Percentiles rank a stretch among this genome's conserved stretches.
Conservation (phyloP, 2,113 vertebrate species). For the Hippopotamus amphibius region DNA sequence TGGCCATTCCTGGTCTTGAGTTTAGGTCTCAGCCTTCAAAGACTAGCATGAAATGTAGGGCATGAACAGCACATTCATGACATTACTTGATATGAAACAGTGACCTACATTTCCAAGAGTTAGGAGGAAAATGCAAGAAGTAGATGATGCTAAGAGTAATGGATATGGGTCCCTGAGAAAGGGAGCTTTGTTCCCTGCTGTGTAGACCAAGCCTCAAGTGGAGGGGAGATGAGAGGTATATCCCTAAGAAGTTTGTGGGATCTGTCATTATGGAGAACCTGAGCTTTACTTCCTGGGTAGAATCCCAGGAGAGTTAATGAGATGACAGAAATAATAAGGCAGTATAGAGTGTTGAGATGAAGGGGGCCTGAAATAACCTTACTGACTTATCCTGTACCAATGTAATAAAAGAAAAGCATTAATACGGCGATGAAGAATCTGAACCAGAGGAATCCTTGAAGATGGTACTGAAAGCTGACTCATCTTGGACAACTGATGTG, state of each 20-base stretch:
- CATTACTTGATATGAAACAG: background rate
- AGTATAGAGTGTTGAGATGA: background rate
- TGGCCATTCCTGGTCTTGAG: background rate
- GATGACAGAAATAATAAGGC: background rate
- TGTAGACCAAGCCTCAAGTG: background rate
- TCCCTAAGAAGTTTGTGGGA: background rate
- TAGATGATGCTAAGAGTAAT: background rate
- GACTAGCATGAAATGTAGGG: background rate
- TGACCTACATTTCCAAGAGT: background rate
- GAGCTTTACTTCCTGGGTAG: background rate
- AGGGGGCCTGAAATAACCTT: background rate
- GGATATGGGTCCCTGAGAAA: background rate
- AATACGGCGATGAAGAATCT: background rate
- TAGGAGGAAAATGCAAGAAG: background rate
- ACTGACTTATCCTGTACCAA: background rate
- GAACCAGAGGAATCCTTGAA: background rate
- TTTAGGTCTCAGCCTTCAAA: background rate
- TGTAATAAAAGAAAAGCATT: background rate
- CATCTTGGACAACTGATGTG: background rate
- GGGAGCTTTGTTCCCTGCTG: background rate
- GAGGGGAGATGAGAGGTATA: background rate
- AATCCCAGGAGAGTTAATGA: background rate
- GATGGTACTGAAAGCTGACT: background rate
- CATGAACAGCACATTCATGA: background rate
- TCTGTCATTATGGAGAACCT: background rate